Base-by-base conservation (phyloP, 2,888 invertebrate genomes). In the Oeneis ivallda region DNA sequence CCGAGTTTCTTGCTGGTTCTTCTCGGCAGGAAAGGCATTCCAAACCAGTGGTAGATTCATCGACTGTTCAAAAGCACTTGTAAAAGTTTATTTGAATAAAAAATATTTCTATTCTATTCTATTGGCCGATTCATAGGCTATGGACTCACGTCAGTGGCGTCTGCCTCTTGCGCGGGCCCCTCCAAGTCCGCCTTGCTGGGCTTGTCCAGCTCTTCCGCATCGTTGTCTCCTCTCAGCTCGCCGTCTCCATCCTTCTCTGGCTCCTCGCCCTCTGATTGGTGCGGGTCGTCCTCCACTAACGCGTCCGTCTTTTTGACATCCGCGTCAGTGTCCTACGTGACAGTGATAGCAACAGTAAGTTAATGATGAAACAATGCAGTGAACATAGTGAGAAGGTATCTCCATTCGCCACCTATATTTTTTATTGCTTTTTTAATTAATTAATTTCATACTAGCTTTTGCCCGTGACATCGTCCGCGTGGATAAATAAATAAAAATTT, bases 281-380 rank as follows among this genome's bases (percentile, higher is more conserved):
- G 88, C 8, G 87, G 86, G 54, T 94, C 93, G 77, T 95, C 96
- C 70, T 94, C 94, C 54, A 93, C 92, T 37, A 92, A 80, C 56
- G 93, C 95, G 83, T 96, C 96, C 62, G 95, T 95, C 90, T 96
- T 96, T 86, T 96, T 96, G 19, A 93, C 85, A 47, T 93, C 93
- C 1, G 81, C 90, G 37, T 92, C 88, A 0, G 82, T 65, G 10
- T 86, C 87, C 85, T 88, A 69, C 19, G 47, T 34, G 4, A 8
- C 41, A 26, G 3, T 15, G 0, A 26, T 5, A 50, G 26, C 5
- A 26, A 4, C 4, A 50, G 10, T 19, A 17, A 19, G 10, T 2
- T 11, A 10, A 47, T 26, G 26, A 26, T 0, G 26, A 26, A n/a
- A 26, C 26, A 2, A 26, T 13, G 4, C 39, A 15, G n/a, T 45